phyloP scores from a whole-genome alignment of 2,113 vertebrate genomes.

The Nothocercus julius region DNA sequence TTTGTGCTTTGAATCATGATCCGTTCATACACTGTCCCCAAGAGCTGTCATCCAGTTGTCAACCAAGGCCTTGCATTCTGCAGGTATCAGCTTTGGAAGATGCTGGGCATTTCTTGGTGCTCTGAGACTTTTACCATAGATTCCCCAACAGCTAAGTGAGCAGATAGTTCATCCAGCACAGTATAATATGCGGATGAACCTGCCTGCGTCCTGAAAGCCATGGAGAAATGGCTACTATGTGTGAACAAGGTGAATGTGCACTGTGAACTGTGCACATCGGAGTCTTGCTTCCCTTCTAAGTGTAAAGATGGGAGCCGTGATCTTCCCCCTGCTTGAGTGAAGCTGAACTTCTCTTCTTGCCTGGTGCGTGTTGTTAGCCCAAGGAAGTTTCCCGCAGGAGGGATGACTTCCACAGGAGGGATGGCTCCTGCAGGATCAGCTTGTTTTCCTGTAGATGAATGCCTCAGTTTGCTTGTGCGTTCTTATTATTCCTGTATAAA shows the following conservation, averaged over 20 bases:
- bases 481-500: not conserved
- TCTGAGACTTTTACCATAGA: not conserved
- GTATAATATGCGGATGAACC: not conserved
- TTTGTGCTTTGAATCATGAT: not conserved
- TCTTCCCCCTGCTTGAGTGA: not conserved
- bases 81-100: not conserved
- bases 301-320: not conserved
- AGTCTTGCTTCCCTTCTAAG: not conserved
- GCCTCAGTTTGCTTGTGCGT: not conserved
- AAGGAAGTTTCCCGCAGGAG: too few species aligned
- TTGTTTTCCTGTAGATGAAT: not conserved
- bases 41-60: not conserved
- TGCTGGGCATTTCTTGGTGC: not conserved
- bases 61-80: not conserved
- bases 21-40: not conserved
- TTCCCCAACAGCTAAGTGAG: not conserved
- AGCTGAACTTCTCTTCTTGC: not conserved
- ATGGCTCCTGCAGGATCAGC: not conserved
- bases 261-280: not conserved
- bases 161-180: rapidly evolving
- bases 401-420: too few species aligned
- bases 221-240: not conserved
- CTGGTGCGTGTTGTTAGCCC: not conserved
- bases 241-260: not conserved
- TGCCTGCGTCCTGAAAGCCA: not conserved